These are phyloP conservation scores for Synanthedon andrenaeformis DNA, from an alignment of 2,888 invertebrate genomes.

Conservation along the genomic window DNA sequence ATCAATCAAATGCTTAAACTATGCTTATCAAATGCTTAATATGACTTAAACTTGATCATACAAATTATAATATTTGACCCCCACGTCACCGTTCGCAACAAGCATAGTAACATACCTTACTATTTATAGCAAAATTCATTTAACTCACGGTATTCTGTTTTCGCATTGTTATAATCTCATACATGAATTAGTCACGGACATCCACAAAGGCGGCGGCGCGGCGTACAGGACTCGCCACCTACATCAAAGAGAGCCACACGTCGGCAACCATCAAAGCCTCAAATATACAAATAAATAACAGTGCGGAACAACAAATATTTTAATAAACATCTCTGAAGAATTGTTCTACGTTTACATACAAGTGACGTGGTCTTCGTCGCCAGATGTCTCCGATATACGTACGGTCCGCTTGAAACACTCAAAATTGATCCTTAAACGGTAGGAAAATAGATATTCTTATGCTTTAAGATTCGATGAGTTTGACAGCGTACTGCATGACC, in stretches of 20 bases:
- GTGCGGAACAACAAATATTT: slow-evolving; percentile 67
- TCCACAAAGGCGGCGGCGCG: slow-evolving; percentile 34
- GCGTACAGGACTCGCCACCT: slow-evolving; percentile 31
- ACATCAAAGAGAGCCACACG: slow-evolving; percentile 21
- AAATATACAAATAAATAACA: slow-evolving; percentile 64
- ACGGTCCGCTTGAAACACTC: slow-evolving; percentile 17
- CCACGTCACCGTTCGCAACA: too few relatives aligned
- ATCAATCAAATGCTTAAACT: too few relatives aligned
- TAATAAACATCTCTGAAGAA: slow-evolving; percentile 65
- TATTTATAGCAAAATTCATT: background rate
- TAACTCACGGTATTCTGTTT: slow-evolving; percentile 12
- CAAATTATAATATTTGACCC: too few relatives aligned
- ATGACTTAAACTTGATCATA: too few relatives aligned
- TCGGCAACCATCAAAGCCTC: slow-evolving; percentile 54
- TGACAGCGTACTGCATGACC: slow-evolving; percentile 49
- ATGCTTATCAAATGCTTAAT: too few relatives aligned
- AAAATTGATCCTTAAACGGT: background rate
- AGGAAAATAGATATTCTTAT: background rate
- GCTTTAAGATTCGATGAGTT: background rate
- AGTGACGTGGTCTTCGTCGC: slow-evolving; percentile 35
- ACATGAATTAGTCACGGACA: slow-evolving; percentile 53
- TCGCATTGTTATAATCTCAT: slow-evolving; percentile 52
- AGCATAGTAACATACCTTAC: too few relatives aligned
- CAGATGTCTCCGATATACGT: slow-evolving; percentile 35
- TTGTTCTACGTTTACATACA: slow-evolving; percentile 55